These are phyloP conservation scores for Xanthorhoe spadicearia DNA, from an alignment of 2,888 invertebrate genomes.

Conservation along the genomic window DNA sequence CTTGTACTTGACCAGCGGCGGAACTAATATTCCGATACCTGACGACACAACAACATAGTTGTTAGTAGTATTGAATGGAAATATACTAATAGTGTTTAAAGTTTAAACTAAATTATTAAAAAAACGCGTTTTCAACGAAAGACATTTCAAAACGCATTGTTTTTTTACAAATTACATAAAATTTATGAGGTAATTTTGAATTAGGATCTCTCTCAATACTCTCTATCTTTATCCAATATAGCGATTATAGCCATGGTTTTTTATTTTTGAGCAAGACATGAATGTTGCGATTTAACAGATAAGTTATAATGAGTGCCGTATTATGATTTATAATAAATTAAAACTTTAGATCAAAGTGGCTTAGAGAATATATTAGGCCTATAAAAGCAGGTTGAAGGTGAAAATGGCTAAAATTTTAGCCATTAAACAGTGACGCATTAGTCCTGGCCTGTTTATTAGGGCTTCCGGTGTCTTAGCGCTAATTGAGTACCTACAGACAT, in stretches of 20 bases:
- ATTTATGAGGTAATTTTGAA: too few species aligned
- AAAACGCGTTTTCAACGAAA: too few species aligned
- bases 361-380: neutral
- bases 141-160: too few species aligned
- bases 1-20: neutral
- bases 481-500: neutral
- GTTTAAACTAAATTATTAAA: too few species aligned
- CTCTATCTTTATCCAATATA: too few species aligned
- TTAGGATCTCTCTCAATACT: too few species aligned
- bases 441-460: neutral
- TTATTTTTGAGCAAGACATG: too few species aligned
- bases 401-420: neutral
- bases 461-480: neutral
- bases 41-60: neutral
- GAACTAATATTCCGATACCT: neutral
- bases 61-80: neutral
- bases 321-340: too few species aligned
- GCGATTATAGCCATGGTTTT: too few species aligned
- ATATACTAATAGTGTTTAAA: neutral
- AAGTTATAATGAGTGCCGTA: too few species aligned
- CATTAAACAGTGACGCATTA: neutral
- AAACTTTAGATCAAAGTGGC: neutral
- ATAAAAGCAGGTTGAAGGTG: neutral
- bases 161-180: too few species aligned
- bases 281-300: too few species aligned